Evolutionary conservation across 1,140 invertebrate genomes (phyloP).

Genomic region (Heliconius hermathena): DNA sequence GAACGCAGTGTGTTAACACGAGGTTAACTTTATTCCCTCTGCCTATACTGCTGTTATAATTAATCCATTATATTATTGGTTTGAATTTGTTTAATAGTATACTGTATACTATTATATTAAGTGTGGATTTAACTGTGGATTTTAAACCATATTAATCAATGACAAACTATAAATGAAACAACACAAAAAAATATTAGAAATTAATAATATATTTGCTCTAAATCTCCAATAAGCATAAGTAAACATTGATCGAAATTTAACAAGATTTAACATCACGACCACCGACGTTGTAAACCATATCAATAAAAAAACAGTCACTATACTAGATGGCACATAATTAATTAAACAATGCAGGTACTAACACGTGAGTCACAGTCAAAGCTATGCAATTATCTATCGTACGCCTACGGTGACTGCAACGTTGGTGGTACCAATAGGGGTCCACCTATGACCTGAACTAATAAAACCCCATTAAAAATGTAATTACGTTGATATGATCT

Average conservation of each 20-base stretch:
- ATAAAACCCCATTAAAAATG: constrained; percentile 12
- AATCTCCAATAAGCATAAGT: background rate
- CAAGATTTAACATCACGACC: background rate
- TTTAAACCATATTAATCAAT: too few relatives aligned
- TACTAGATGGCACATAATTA: background rate
- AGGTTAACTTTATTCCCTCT: too few relatives aligned
- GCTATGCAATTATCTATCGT: constrained; percentile 21
- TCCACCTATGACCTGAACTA: constrained; percentile 18
- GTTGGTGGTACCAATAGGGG: background rate
- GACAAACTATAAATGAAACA: too few relatives aligned
- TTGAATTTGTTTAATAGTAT: too few relatives aligned
- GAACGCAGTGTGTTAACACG: too few relatives aligned
- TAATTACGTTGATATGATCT: background rate
- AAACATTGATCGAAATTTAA: background rate
- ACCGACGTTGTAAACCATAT: background rate
- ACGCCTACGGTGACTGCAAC: constrained; percentile 8
- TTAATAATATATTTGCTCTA: too few relatives aligned
- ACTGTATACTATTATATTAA: too few relatives aligned
- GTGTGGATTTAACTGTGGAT: too few relatives aligned
- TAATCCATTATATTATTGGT: too few relatives aligned
- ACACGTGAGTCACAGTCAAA: constrained; percentile 1
- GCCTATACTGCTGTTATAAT: too few relatives aligned
- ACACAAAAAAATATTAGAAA: too few relatives aligned
- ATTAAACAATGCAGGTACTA: constrained; percentile 11
- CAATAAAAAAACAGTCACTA: background rate